phyloP scores from a whole-genome alignment of 2,797 vertebrate species.

The Etheostoma perlongum region DNA sequence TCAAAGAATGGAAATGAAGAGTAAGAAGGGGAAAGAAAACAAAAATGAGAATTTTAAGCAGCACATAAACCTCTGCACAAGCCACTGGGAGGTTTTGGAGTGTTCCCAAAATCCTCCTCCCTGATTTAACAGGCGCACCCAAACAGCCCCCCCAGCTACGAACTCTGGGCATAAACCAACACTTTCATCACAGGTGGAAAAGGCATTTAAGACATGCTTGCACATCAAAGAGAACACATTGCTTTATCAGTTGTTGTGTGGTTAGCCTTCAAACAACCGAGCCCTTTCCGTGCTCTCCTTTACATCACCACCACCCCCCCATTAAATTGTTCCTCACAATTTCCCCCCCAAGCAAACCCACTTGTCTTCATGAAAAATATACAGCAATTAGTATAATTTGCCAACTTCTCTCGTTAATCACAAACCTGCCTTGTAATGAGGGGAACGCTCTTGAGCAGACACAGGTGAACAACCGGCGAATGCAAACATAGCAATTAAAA shows the following conservation, averaged over 20 bases:
- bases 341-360: constrained; percentile 65
- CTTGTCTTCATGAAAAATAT: constrained; percentile 81
- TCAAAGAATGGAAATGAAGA: not conserved
- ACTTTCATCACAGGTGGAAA: constrained; percentile 24
- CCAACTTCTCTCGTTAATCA: constrained; percentile 83
- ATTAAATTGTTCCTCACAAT: constrained; percentile 28
- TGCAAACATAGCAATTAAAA: constrained; percentile 80
- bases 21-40: not conserved
- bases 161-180: constrained; percentile 36
- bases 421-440: constrained; percentile 79
- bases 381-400: constrained; percentile 82
- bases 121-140: constrained; percentile 12
- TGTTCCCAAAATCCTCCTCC: not conserved
- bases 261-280: constrained; percentile 55
- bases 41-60: not conserved
- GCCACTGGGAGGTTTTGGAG: not conserved
- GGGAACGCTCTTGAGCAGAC: constrained; percentile 52
- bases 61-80: constrained; percentile 11
- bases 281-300: not conserved
- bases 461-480: constrained; percentile 42
- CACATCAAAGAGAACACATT: constrained; percentile 51
- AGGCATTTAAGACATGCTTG: constrained; percentile 33
- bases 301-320: not conserved
- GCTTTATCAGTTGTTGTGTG: constrained; percentile 40
- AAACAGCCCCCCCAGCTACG: not conserved